These are phyloP conservation scores for Malacoraja senta DNA, from an alignment of 2,797 vertebrate genomes.

Conservation along the genomic window DNA sequence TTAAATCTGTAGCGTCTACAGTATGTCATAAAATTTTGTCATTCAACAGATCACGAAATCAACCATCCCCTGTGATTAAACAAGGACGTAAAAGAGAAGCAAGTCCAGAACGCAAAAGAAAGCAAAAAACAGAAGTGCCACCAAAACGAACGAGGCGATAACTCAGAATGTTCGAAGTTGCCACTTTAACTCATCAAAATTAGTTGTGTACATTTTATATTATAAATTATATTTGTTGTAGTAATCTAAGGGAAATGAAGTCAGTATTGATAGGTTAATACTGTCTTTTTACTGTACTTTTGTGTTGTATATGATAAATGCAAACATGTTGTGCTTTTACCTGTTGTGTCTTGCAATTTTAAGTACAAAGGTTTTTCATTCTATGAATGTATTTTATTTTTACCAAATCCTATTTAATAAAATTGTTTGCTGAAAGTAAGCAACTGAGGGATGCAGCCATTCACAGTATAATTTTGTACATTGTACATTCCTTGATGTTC, in stretches of 20 bases:
- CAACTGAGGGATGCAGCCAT: slow-evolving; percentile 23
- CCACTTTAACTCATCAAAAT: background rate
- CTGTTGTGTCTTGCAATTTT: slow-evolving; percentile 36
- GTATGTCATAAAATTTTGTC: background rate
- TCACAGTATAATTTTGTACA: slow-evolving; percentile 31
- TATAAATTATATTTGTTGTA: slow-evolving; percentile 37
- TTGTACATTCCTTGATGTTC: slow-evolving; percentile 20
- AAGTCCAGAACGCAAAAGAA: slow-evolving; percentile 73
- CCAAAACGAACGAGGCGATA: slow-evolving; percentile 81
- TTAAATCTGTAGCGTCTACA: background rate
- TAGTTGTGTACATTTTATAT: slow-evolving; percentile 32
- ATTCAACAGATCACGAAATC: slow-evolving; percentile 65
- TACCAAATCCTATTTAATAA: slow-evolving; percentile 37
- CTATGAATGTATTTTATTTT: slow-evolving; percentile 39
- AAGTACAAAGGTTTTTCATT: slow-evolving; percentile 38
- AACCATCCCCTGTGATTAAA: slow-evolving; percentile 57
- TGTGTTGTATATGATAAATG: slow-evolving; percentile 35
- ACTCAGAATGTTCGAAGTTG: slow-evolving; percentile 43
- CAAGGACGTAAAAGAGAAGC: slow-evolving; percentile 71
- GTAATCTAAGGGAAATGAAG: slow-evolving; percentile 29
- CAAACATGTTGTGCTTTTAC: slow-evolving; percentile 34
- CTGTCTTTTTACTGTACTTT: slow-evolving; percentile 32
- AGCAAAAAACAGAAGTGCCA: slow-evolving; percentile 69
- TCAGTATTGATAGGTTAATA: slow-evolving; percentile 34
- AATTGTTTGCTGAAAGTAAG: slow-evolving; percentile 36